These are phyloP conservation scores for Agriopis aurantiaria DNA, from an alignment of 2,888 invertebrate genomes.

Conservation along the genomic window DNA sequence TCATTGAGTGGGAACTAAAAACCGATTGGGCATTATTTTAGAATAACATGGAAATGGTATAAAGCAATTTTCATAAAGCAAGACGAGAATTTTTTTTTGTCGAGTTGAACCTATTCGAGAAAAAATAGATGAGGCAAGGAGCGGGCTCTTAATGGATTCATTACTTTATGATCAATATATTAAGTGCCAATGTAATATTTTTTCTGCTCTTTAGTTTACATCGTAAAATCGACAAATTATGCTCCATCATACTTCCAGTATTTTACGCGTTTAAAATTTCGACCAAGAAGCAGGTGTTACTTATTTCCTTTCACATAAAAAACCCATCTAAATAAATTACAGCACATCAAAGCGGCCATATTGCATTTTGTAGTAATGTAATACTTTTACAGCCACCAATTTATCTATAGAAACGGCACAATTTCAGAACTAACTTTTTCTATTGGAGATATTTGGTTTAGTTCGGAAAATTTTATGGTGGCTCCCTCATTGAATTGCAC, in stretches of 20 bases:
- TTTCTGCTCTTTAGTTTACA: no score
- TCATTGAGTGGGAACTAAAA: no score
- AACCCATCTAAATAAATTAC: slow-evolving; percentile 31
- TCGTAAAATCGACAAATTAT: not conserved
- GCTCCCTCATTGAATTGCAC: not conserved
- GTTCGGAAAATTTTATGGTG: not conserved
- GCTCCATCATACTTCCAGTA: not conserved
- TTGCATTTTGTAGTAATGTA: slow-evolving; percentile 32
- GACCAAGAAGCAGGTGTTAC: slow-evolving; percentile 28
- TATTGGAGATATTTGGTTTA: not conserved
- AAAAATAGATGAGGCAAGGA: no score
- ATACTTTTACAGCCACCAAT: slow-evolving; percentile 2
- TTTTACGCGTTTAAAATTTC: slow-evolving; percentile 19
- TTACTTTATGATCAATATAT: no score
- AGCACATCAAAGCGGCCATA: slow-evolving; percentile 30
- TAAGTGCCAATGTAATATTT: no score
- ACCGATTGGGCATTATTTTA: no score
- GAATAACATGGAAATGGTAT: no score
- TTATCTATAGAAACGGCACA: not conserved
- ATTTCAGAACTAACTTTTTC: not conserved
- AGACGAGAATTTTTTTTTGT: no score
- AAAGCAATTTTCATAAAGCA: no score
- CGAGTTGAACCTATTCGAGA: no score
- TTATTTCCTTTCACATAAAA: slow-evolving; percentile 23
- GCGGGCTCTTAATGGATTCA: no score